Evolutionary conservation across 2,797 vertebrate species (phyloP).

Genomic region (Enteromius radiatus): DNA sequence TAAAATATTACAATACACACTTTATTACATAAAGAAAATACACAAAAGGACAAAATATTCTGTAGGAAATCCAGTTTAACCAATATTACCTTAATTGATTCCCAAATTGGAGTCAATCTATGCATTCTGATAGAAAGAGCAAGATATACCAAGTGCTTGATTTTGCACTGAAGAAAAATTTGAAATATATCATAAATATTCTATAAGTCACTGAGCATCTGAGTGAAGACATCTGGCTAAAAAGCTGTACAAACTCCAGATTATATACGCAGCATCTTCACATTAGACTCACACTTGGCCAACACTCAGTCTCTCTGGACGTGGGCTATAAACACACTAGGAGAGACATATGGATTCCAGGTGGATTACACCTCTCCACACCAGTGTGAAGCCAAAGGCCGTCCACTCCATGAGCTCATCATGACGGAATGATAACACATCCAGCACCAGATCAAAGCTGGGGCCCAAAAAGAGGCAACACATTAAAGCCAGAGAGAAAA

Average conservation of each 20-base stretch:
- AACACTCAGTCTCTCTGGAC: conserved; percentile 65
- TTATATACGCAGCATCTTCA: neutral
- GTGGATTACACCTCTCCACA: conserved; percentile 70
- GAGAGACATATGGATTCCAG: conserved; percentile 60
- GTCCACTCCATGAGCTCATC: conserved; percentile 82
- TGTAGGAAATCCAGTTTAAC: neutral
- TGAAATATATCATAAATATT: neutral
- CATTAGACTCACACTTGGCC: conserved; percentile 30
- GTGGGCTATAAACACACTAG: conserved; percentile 62
- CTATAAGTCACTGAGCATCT: neutral
- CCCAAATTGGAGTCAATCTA: neutral
- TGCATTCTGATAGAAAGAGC: neutral
- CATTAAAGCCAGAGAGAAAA: conserved; percentile 77
- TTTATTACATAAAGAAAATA: neutral
- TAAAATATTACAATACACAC: neutral
- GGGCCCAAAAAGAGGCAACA: conserved; percentile 76
- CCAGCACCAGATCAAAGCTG: conserved; percentile 91
- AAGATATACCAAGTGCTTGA: neutral
- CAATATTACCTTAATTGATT: no score
- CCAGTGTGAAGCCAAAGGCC: conserved; percentile 62
- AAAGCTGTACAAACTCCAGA: conserved; percentile 2
- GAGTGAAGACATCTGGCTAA: neutral
- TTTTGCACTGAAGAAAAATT: neutral
- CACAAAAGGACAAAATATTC: neutral
- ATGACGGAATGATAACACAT: conserved; percentile 90